A percentile compares a stretch with the other conserved stretches of the same genome.
These are phyloP conservation scores for Lydus trimaculatus DNA, from an alignment of 2,888 invertebrate genomes.

Conservation along the genomic window DNA sequence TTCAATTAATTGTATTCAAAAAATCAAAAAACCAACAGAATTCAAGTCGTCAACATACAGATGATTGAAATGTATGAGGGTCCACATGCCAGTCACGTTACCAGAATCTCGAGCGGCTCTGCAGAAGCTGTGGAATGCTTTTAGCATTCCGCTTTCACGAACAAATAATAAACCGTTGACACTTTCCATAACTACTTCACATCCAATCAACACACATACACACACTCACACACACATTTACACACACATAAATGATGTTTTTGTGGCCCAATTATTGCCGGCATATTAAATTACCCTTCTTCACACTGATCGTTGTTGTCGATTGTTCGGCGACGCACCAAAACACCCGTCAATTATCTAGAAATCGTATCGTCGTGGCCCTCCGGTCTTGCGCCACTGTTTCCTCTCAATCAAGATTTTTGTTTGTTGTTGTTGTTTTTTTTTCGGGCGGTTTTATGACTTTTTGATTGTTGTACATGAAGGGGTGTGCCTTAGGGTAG, in stretches of 20 bases:
- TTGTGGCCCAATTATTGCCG: conserved; percentile 43
- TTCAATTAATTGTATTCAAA: neutral
- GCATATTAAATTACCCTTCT: conserved; percentile 35
- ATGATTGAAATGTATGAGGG: conserved; percentile 54
- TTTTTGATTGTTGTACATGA: neutral
- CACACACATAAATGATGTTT: conserved; percentile 20
- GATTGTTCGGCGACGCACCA: conserved; percentile 12
- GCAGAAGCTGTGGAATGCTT: conserved; percentile 55
- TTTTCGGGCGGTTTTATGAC: neutral
- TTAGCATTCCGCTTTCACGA: conserved; percentile 56
- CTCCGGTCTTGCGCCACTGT: conserved; percentile 9
- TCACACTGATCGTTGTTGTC: conserved; percentile 22
- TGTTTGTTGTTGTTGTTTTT: neutral
- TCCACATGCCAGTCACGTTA: conserved; percentile 51
- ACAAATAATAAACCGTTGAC: conserved; percentile 58
- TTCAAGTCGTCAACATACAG: conserved; percentile 20
- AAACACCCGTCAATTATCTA: conserved; percentile 20
- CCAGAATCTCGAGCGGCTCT: conserved; percentile 48
- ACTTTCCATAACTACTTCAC: conserved; percentile 53
- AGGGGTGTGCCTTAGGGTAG: neutral
- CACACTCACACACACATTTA: conserved; percentile 28
- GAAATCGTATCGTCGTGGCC: neutral
- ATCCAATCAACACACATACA: conserved; percentile 45
- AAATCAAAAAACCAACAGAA: neutral
- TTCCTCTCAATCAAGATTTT: neutral